phyloP scores from a whole-genome alignment of 1,140 invertebrate genomes.

The Drosophila lini region DNA sequence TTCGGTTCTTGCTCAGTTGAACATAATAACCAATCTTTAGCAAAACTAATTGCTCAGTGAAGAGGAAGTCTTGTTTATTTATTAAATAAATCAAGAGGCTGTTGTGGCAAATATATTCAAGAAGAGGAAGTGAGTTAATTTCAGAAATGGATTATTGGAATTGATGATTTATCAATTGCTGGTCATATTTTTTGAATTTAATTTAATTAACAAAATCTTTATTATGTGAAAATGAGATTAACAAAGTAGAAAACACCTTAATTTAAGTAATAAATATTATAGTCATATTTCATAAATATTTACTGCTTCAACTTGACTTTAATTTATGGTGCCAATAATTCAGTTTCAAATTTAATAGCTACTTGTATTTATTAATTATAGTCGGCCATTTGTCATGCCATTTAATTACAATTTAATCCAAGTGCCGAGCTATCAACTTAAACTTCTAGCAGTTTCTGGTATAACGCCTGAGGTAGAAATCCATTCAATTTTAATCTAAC shows the following conservation, averaged over 20 bases:
- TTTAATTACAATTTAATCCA: conserved; percentile 15
- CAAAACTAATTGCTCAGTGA: neutral
- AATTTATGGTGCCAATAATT: conserved; percentile 5
- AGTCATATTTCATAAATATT: no score
- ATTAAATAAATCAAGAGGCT: neutral
- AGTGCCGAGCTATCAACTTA: neutral
- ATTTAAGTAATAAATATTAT: neutral
- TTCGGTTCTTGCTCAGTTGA: neutral
- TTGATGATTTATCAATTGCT: neutral
- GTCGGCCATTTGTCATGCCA: neutral
- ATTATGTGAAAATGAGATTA: neutral
- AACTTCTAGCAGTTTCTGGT: neutral
- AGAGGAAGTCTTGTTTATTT: neutral
- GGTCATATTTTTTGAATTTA: no score
- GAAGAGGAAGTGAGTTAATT: neutral
- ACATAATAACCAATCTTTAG: neutral
- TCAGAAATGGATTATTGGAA: neutral
- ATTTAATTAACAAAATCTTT: no score
- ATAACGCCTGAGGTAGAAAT: neutral
- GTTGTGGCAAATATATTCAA: no score
- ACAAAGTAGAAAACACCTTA: neutral
- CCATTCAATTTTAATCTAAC: neutral
- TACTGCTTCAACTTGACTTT: neutral
- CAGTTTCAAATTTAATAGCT: neutral
- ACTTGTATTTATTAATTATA: conserved; percentile 1